Base-by-base conservation (phyloP, 1,140 invertebrate species). In the Zaprionus tsacasi region DNA sequence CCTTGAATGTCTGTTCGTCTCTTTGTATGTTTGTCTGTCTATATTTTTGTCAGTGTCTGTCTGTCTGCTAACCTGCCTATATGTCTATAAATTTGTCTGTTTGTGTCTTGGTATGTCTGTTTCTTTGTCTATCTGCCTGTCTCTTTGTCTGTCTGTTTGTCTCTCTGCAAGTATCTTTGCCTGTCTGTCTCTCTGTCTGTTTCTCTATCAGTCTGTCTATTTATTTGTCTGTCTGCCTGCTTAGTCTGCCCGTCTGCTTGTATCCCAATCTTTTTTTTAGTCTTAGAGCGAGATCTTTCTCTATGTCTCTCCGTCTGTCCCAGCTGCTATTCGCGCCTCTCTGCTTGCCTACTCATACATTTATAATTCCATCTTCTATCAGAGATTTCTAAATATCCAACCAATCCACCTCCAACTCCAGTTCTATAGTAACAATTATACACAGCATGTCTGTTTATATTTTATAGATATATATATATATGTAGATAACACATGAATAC, bases 401-500 rank as follows among this genome's bases (percentile, higher is more conserved):
- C 27, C 27, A 3, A 6, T 30, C 27, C 27, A 30, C 27, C 4
- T 30, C 27, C 27, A 30, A 4, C 27, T 30, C 1, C 1, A 27
- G 25, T 2, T 30, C 3, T 30, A 30, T 30, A 30, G 27, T 30
- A 30, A 30, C 1, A n/a, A n/a, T n/a, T 27, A 15, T 43, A 15
- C n/a, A 45, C n/a, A 45, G 40, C 3, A 15, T 2, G n/a, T 45
- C 40, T n/a, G 13, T 45, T 45, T 8, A 45, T 45, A 45, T 45
- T 15, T 8, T 15, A 45, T 8, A 15, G 7, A 15, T 45, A 45
- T 15, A 45, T 45, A 15, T 45, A 45, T 15, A 45, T 45, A 45
- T 45, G n/a, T 45, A 45, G n/a, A 15, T 45, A 45, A 45, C 40
- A 45, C 40, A 45, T 13, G n/a, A 45, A 45, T 15, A 45, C 27